phyloP scores from a whole-genome alignment of 2,797 vertebrate species.

The Coccyzus lansbergi region DNA sequence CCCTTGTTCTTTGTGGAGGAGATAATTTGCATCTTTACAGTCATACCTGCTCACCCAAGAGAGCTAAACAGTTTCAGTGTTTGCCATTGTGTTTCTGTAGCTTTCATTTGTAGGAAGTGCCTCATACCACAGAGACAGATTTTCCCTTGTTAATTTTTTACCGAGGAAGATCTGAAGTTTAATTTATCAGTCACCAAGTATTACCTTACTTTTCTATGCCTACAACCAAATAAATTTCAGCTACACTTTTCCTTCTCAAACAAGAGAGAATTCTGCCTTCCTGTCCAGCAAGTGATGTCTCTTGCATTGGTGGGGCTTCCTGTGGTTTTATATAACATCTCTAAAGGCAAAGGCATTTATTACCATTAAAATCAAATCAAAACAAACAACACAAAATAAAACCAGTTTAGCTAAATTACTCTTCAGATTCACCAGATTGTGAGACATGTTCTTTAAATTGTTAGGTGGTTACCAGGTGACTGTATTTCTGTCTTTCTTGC shows the following conservation, averaged over 20 bases:
- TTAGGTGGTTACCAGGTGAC: not conserved
- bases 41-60: not conserved
- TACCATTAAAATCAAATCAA: not conserved
- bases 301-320: not conserved
- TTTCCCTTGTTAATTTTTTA: not conserved
- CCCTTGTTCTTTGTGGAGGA: not conserved
- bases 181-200: not conserved
- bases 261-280: not conserved
- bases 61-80: not conserved
- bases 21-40: not conserved
- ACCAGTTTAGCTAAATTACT: not conserved
- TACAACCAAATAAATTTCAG: not conserved
- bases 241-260: not conserved
- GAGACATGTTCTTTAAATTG: not conserved
- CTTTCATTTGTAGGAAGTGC: not conserved
- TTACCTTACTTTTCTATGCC: not conserved
- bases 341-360: not conserved
- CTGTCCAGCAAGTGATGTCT: not conserved
- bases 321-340: not conserved
- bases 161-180: not conserved
- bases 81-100: not conserved
- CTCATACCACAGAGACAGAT: fast-evolving
- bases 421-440: not conserved
- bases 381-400: not conserved
- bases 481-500: not conserved